phyloP scores from a whole-genome alignment of 2,888 invertebrate genomes.

The Agrotis clavis region DNA sequence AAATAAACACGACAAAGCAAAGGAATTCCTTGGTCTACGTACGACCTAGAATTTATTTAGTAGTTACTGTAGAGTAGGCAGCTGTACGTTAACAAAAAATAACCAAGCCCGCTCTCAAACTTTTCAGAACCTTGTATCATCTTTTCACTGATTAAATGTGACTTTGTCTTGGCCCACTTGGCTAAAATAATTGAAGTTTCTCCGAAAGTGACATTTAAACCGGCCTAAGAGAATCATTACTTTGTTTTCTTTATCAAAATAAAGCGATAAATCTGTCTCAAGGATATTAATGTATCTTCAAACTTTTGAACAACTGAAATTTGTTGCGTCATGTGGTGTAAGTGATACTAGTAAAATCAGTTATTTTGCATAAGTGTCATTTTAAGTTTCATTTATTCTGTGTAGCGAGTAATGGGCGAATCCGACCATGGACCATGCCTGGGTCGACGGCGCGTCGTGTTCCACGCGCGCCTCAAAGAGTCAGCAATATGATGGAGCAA shows the following conservation, averaged over 20 bases:
- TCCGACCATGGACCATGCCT: too few relatives aligned
- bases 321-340: conserved; percentile 39
- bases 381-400: conserved; percentile 5
- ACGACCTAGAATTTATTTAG: too few relatives aligned
- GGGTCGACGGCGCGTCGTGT: too few relatives aligned
- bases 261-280: conserved; percentile 36
- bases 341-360: conserved; percentile 16
- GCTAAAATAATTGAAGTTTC: not conserved
- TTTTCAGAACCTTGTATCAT: not conserved
- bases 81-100: too few relatives aligned
- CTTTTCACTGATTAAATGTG: not conserved
- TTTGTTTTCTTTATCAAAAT: conserved; percentile 20
- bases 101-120: too few relatives aligned
- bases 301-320: conserved; percentile 19
- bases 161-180: not conserved
- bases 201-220: not conserved
- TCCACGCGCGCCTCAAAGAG: too few relatives aligned
- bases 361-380: conserved; percentile 3
- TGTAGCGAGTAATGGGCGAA: not conserved
- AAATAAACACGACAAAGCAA: too few relatives aligned
- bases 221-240: conserved; percentile 6
- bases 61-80: too few relatives aligned
- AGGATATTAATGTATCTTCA: conserved; percentile 35
- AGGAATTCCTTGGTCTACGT: too few relatives aligned
- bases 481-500: too few relatives aligned